phyloP scores from a whole-genome alignment of 2,113 vertebrate species.

The Bubo blakistoni region DNA sequence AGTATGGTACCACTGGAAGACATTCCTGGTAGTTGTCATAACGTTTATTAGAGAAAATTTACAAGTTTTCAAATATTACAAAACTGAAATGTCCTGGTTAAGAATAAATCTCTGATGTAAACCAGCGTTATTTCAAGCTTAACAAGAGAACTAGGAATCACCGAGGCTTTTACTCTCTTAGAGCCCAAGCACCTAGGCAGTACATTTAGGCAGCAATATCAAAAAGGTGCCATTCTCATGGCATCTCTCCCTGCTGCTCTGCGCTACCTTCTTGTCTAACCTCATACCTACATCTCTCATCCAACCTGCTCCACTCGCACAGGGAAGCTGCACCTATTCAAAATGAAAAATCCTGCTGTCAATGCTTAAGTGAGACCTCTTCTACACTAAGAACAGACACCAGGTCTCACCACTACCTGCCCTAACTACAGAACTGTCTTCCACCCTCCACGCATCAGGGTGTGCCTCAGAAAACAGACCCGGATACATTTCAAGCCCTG shows the following conservation, averaged over 20 bases:
- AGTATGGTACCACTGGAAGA: background rate
- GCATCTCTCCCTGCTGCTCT: background rate
- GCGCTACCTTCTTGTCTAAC: background rate
- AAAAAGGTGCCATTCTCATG: background rate
- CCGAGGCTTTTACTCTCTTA: background rate
- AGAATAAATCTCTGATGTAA: background rate
- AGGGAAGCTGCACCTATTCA: background rate
- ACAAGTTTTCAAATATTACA: background rate
- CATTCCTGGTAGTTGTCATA: background rate
- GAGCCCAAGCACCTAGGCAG: background rate
- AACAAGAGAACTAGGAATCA: background rate
- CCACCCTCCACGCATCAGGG: rapidly evolving
- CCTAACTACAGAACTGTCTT: background rate
- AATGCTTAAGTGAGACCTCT: background rate
- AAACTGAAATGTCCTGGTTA: background rate
- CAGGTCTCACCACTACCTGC: background rate
- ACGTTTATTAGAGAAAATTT: background rate
- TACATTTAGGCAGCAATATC: background rate
- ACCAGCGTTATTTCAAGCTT: background rate
- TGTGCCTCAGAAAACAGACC: background rate
- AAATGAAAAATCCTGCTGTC: background rate
- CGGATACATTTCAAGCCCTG: background rate
- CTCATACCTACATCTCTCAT: background rate
- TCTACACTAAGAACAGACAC: background rate
- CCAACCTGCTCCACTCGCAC: background rate